Evolutionary conservation across 2,797 vertebrate species (phyloP).

Genomic region (Mus minutoides): DNA sequence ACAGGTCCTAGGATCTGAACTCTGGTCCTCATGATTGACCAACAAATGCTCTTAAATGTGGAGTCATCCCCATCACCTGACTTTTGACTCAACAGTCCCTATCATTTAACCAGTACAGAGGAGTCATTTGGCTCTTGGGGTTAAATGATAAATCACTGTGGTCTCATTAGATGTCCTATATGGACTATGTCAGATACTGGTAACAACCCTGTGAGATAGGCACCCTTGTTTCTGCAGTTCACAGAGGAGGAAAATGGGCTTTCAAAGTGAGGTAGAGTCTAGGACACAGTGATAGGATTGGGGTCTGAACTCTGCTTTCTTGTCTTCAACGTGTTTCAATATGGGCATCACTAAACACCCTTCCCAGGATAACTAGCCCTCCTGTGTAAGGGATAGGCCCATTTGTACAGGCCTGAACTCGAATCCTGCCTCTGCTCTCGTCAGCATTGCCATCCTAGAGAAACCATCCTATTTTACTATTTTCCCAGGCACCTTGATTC

Average conservation of each 20-base stretch:
- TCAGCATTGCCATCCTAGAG: background rate
- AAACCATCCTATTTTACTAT: conserved; percentile 24
- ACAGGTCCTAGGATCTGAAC: background rate
- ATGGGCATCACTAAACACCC: background rate
- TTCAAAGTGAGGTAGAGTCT: background rate
- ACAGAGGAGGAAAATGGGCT: background rate
- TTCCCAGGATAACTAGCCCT: background rate
- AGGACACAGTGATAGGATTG: background rate
- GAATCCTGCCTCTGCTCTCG: background rate
- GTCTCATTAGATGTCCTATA: background rate
- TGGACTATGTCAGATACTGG: background rate
- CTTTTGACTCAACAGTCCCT: background rate
- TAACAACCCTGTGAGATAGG: background rate
- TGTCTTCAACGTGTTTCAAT: background rate
- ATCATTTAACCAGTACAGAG: background rate
- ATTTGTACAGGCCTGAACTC: background rate
- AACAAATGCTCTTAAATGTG: background rate
- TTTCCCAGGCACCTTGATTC: conserved; percentile 1
- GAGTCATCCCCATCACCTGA: background rate
- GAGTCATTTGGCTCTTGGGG: background rate
- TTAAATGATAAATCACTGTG: background rate
- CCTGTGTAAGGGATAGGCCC: background rate
- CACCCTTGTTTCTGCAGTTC: background rate
- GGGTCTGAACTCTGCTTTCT: background rate
- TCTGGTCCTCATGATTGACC: too few species aligned